These are phyloP conservation scores for Stercorarius parasiticus DNA, from an alignment of 2,113 vertebrate species.

Conservation along the genomic window DNA sequence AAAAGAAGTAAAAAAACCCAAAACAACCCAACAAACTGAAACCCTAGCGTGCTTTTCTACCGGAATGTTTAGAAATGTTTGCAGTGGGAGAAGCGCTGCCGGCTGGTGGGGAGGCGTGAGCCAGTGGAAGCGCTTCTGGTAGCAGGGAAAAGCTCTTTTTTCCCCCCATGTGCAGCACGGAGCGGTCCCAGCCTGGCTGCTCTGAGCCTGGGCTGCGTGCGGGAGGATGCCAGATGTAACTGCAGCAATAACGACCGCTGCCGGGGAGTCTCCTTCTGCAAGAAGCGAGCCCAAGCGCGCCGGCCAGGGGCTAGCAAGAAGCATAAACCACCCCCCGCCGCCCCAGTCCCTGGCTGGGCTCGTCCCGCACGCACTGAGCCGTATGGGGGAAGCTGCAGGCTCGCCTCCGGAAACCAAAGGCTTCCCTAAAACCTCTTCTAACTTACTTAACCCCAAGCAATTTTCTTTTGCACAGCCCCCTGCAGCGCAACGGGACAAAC, in stretches of 20 bases:
- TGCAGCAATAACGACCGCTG: not conserved
- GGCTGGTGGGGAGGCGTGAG: not conserved
- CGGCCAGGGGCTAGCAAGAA: not conserved
- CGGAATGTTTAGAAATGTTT: not conserved
- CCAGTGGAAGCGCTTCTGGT: not conserved
- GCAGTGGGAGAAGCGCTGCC: not conserved
- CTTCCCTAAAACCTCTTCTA: not conserved
- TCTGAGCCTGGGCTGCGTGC: not conserved
- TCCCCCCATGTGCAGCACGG: not conserved
- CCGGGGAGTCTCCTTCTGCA: not conserved
- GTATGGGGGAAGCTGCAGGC: not conserved
- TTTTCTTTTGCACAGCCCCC: not conserved
- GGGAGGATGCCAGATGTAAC: not conserved
- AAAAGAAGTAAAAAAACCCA: not conserved
- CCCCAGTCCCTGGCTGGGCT: not conserved
- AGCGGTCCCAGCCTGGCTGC: not conserved
- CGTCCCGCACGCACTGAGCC: not conserved
- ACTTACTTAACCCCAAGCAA: not conserved
- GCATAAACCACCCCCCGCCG: not conserved
- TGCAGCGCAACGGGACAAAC: not conserved
- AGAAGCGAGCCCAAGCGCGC: not conserved
- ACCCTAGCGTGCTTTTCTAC: not conserved
- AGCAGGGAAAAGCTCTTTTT: not conserved
- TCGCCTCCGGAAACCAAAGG: not conserved
- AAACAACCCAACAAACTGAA: not conserved